Base-by-base conservation (phyloP, 2,888 invertebrate genomes). In the Sinhomidia bicolor region DNA sequence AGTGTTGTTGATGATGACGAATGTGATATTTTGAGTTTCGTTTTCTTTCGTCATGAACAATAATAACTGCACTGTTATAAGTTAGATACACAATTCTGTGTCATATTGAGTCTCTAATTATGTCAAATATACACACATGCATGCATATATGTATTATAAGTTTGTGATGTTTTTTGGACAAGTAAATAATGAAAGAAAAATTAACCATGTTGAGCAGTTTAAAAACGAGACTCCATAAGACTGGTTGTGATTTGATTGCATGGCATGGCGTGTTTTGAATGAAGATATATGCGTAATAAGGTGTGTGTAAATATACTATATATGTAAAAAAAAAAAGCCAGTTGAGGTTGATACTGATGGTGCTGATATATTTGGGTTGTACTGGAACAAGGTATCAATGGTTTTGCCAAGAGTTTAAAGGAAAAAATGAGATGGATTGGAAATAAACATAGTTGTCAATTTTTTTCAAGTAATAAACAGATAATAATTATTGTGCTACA, bases 361-460 rank as follows among this genome's bases (percentile, higher is more conserved):
- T 68, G 36, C 32, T 36, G 32, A 76, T 26, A 47, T 23, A 6
- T 23, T 26, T 51, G 9, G 7, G 76, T 68, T 36, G 6, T 9
- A 14, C 41, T 36, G 36, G 65, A 68, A 17, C 36, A 68, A 32
- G 65, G 36, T 68, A 36, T 68, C n/a, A 36, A 3, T 68, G 65
- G 36, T 68, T 68, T 68, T 68, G 32, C 65, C 32, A 17, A 68
- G 65, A 68, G 65, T 62, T 26, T 3, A 36, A 68, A 68, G 36
- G n/a, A 68, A 68, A 36, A 68, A 9, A n/a, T 20, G 32, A 10
- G 36, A 32, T 68, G 32, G 65, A 36, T 32, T 68, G 32, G 17
- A 1, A 17, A 68, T 32, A 68, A 51, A 76, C 76, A 76, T 29
- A 54, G 54, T 78, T 78, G 78, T 78, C 78, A 57, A 76, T 26